Percentiles rank a stretch among this genome's conserved stretches.
Evolutionary conservation across 2,888 invertebrate genomes (phyloP).

Genomic region (Lordiphosa andalusiaca): DNA sequence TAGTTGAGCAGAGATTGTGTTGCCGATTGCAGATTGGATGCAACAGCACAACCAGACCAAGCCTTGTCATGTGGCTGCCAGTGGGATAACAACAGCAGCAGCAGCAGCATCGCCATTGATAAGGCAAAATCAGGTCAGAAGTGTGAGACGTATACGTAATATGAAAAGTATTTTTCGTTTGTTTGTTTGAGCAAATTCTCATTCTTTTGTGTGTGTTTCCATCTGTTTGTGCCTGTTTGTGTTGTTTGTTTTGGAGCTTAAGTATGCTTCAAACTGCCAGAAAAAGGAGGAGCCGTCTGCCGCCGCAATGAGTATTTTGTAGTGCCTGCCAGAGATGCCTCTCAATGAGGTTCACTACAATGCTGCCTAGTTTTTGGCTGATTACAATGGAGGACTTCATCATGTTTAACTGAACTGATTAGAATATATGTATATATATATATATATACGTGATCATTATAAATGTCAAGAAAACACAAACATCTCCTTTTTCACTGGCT

Average conservation of each 20-base stretch:
- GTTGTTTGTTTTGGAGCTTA: slow-evolving; percentile 30
- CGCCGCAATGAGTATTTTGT: no score
- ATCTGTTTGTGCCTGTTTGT: slow-evolving; percentile 27
- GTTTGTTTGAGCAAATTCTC: slow-evolving; percentile 24
- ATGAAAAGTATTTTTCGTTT: slow-evolving; percentile 42
- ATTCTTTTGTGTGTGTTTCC: slow-evolving; percentile 19
- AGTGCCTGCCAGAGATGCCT: no score
- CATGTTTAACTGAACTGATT: neutral
- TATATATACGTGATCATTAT: slow-evolving; percentile 8
- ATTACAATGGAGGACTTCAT: no score
- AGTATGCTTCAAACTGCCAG: slow-evolving; percentile 1
- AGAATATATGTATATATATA: neutral
- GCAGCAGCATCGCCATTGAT: slow-evolving; percentile 57
- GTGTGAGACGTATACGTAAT: slow-evolving; percentile 45
- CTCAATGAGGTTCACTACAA: no score
- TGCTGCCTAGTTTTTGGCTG: no score
- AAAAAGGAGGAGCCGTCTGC: no score
- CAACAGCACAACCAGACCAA: slow-evolving; percentile 26
- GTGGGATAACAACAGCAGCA: slow-evolving; percentile 23
- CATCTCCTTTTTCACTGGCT: slow-evolving; percentile 35
- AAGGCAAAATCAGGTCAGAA: slow-evolving; percentile 65
- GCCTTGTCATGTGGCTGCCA: slow-evolving; percentile 35
- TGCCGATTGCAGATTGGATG: slow-evolving; percentile 65
- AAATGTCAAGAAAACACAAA: slow-evolving; percentile 38
- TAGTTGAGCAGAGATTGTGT: slow-evolving; percentile 74